These are phyloP conservation scores for Lottia gigantea DNA, from an alignment of 2,888 invertebrate genomes.

Conservation along the genomic window DNA sequence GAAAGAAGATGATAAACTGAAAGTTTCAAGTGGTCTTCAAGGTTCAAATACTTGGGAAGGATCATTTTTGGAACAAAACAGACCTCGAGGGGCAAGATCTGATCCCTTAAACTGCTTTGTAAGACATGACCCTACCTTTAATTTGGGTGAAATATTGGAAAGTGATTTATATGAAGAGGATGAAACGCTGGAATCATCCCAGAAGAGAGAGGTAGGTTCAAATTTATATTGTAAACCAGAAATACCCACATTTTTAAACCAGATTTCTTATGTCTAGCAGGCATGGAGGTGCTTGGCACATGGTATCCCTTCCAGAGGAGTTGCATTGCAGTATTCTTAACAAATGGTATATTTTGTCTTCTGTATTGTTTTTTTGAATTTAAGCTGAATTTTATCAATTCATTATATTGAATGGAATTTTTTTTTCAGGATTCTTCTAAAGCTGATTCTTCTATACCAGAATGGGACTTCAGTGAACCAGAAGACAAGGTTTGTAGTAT, in stretches of 20 bases:
- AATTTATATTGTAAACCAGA: no score
- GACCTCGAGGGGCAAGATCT: not conserved
- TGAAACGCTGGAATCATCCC: not conserved
- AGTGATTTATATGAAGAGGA: slow-evolving; percentile 30
- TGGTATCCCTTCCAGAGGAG: no score
- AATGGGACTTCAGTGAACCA: slow-evolving; percentile 60
- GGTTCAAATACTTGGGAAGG: not conserved
- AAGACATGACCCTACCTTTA: not conserved
- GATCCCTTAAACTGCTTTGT: not conserved
- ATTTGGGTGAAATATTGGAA: slow-evolving; percentile 30
- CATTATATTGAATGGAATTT: no score
- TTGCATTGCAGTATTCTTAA: not conserved
- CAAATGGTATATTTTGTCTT: no score
- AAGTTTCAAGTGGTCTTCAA: not conserved
- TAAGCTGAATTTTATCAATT: not conserved
- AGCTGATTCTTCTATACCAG: slow-evolving; percentile 56
- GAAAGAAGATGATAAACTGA: not conserved
- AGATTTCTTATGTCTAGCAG: no score
- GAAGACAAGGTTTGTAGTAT: slow-evolving; percentile 17
- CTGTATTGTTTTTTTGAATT: no score
- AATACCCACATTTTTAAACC: no score
- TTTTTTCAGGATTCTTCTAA: not conserved
- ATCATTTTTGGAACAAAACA: not conserved
- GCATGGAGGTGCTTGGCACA: no score
- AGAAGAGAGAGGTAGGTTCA: no score